Conservation (phyloP, 2,797 vertebrate species). For the Acipenser ruthenus region DNA sequence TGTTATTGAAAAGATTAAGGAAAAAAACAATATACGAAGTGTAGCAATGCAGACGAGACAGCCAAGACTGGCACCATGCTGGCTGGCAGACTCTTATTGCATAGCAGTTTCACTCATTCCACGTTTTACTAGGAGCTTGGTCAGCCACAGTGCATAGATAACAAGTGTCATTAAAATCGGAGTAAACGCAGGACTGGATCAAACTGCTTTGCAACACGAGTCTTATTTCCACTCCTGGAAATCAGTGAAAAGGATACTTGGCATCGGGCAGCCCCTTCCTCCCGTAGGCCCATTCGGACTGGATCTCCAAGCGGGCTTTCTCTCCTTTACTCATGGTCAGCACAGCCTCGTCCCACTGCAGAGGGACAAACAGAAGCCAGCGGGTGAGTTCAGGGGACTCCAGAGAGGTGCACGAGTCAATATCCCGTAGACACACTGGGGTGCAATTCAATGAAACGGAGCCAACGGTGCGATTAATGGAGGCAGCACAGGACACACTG, state of each 20-base stretch:
- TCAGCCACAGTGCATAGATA: too few relatives aligned
- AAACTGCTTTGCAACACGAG: too few relatives aligned
- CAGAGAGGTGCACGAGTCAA: too few relatives aligned
- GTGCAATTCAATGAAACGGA: too few relatives aligned
- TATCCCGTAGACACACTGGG: too few relatives aligned
- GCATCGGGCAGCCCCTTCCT: constrained; percentile 86
- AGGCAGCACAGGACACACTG: too few relatives aligned
- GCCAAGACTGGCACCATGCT: not conserved
- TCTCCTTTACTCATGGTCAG: constrained; percentile 96
- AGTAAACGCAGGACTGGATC: not conserved
- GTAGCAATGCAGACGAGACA: not conserved
- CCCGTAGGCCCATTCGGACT: constrained; percentile 92
- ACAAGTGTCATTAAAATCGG: not conserved
- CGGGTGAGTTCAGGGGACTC: too few relatives aligned
- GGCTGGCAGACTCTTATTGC: not conserved
- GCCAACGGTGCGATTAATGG: too few relatives aligned
- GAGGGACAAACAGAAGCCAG: not conserved
- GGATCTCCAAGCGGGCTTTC: constrained; percentile 85
- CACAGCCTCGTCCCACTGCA: constrained; percentile 88
- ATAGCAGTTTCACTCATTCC: too few relatives aligned
- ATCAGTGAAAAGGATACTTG: constrained; percentile 82
- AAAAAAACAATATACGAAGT: constrained; percentile 13
- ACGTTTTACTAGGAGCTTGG: too few relatives aligned
- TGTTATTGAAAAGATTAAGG: constrained; percentile 63
- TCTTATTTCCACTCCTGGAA: not conserved